phyloP scores from a whole-genome alignment of 1,140 invertebrate species.

The Diorhabda carinulata region DNA sequence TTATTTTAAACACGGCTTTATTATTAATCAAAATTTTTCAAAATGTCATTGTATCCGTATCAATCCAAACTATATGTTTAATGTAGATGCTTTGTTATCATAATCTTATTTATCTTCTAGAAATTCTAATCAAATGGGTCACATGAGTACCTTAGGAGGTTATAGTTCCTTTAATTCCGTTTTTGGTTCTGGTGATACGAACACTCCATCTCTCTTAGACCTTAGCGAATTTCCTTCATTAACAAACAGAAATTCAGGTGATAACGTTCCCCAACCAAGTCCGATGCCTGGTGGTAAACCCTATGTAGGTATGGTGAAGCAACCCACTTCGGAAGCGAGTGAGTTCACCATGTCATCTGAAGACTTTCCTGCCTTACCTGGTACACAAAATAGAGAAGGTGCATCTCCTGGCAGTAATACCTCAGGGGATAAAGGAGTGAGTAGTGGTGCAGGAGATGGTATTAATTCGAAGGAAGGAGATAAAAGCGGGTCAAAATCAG shows the following conservation, averaged over 20 bases:
- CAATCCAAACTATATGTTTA: too few species aligned
- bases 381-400: conserved; percentile 54
- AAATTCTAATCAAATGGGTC: conserved; percentile 59
- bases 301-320: conserved; percentile 95
- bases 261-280: conserved; percentile 72
- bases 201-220: conserved; percentile 78
- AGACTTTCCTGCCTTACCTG: conserved; percentile 96
- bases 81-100: too few species aligned
- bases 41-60: too few species aligned
- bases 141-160: conserved; percentile 60
- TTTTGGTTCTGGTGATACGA: conserved; percentile 68
- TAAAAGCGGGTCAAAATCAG: conserved; percentile 46
- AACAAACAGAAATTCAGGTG: conserved; percentile 67
- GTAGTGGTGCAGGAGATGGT: conserved; percentile 47
- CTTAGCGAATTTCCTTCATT: conserved; percentile 87
- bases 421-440: conserved; percentile 53
- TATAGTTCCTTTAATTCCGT: conserved; percentile 75
- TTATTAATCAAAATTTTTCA: too few species aligned
- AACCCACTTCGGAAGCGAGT: conserved; percentile 82
- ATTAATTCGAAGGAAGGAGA: conserved; percentile 40
- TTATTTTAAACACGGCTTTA: too few species aligned
- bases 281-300: conserved; percentile 82
- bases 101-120: conserved; percentile 41
- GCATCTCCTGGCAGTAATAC: conserved; percentile 53
- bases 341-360: conserved; percentile 98